Evolutionary conservation across 2,888 invertebrate genomes (phyloP).

Genomic region (Spilosoma lubricipeda): DNA sequence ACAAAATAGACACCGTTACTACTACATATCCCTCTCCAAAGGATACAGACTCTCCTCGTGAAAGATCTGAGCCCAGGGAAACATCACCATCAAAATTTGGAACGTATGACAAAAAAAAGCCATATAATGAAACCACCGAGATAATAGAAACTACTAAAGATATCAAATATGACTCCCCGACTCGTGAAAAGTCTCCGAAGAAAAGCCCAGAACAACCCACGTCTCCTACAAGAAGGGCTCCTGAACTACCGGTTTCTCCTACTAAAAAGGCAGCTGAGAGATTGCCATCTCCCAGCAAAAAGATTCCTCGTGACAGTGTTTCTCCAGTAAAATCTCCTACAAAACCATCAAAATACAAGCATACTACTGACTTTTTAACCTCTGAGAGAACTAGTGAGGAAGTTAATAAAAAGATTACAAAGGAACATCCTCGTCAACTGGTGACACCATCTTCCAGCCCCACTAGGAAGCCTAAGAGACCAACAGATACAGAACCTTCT

Average conservation of each 20-base stretch:
- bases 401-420: constrained; percentile 60
- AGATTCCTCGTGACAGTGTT: constrained; percentile 55
- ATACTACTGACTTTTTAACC: constrained; percentile 69
- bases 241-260: constrained; percentile 11
- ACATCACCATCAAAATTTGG: constrained; percentile 57
- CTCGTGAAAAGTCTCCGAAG: constrained; percentile 50
- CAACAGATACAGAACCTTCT: constrained; percentile 69
- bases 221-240: constrained; percentile 29
- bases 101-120: constrained; percentile 58
- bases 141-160: constrained; percentile 41
- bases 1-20: constrained; percentile 38
- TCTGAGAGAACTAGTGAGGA: constrained; percentile 69
- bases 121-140: constrained; percentile 36
- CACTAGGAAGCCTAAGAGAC: constrained; percentile 71
- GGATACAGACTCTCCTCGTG: constrained; percentile 21
- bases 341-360: constrained; percentile 63
- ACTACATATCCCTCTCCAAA: constrained; percentile 25
- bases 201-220: constrained; percentile 17
- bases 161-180: constrained; percentile 50
- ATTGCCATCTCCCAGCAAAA: constrained; percentile 55
- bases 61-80: constrained; percentile 41
- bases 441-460: constrained; percentile 84
- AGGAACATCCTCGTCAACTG: constrained; percentile 72
- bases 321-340: constrained; percentile 64
- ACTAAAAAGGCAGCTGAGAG: constrained; percentile 46